Conservation (phyloP, 2,797 vertebrate species). For the Cyclura pinguis region DNA sequence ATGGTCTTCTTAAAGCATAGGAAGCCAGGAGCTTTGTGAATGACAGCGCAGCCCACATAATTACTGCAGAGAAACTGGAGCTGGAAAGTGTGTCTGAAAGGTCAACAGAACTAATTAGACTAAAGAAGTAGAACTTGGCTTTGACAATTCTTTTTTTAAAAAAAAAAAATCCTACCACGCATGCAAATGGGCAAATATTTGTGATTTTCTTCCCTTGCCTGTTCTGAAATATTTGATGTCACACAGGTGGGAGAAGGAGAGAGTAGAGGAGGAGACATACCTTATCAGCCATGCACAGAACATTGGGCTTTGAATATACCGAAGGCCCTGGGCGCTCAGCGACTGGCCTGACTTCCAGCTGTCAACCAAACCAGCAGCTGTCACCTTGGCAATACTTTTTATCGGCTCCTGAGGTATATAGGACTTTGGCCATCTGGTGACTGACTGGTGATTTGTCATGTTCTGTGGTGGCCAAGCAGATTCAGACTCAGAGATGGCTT, state of each 20-base stretch:
- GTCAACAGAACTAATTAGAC: conserved; percentile 55
- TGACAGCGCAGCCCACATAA: background rate
- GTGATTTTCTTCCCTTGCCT: background rate
- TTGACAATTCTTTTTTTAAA: conserved; percentile 13
- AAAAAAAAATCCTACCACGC: background rate
- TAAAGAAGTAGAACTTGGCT: conserved; percentile 50
- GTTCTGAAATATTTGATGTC: conserved; percentile 1
- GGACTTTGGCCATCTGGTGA: conserved; percentile 6
- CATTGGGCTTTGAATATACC: background rate
- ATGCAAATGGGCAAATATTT: conserved; percentile 19
- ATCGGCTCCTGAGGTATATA: background rate
- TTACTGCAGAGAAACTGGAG: conserved; percentile 47
- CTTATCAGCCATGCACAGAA: conserved; percentile 55
- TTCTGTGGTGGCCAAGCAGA: background rate
- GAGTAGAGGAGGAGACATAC: background rate
- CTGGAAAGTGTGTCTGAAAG: conserved; percentile 48
- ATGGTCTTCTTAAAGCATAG: conserved; percentile 16
- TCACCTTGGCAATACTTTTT: conserved; percentile 44
- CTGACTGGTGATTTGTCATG: conserved; percentile 52
- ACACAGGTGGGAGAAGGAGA: conserved; percentile 37
- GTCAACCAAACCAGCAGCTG: conserved; percentile 12
- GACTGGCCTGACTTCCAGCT: conserved; percentile 26
- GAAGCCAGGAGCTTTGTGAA: conserved; percentile 26
- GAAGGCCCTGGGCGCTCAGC: background rate
- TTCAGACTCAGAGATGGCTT: conserved; percentile 24